Base-by-base conservation (phyloP, 1,140 invertebrate genomes). In the Mizuhopecten yessoensis region DNA sequence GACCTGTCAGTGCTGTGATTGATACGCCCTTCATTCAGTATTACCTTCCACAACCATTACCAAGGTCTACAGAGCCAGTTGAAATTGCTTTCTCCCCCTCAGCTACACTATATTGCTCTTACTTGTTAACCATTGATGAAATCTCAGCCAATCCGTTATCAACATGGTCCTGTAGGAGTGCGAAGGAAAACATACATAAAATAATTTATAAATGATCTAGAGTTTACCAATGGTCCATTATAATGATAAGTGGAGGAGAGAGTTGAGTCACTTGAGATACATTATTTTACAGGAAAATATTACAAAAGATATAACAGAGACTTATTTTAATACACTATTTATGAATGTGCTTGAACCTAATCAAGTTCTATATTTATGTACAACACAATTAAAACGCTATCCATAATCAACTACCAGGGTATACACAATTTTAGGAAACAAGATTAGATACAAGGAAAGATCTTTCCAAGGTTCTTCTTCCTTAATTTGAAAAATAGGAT, bases 171-270 rank as follows among this genome's bases (percentile, higher is more conserved):
- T 75, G n/a, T 49, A 49, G 45, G 20, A 20, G 11, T 49, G 45
- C 20, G 45, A 75, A 75, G 57, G 57, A 75, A 75, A 75, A 75
- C 57, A 75, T 75, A 75, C 57, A n/a, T 9, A 57, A 23, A n/a
- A 75, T 29, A n/a, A 75, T 75, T 75, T 75, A 75, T 75, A 75
- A 75, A 29, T 75, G 57, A 75, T 75, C 57, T 75, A n/a, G n/a
- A 75, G 57, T 75, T 49, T n/a, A 75, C 57, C 57, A n/a, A 29
- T 75, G 57, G 1, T 29, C 23, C n/a, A 29, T 39, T 39, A 39
- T 39, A n/a, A 20, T 49, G 20, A 49, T 49, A 10, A 49, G 45
- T 75, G n/a, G 3, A 17, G 57, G 57, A 29, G 9, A 75, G n/a
- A 29, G 57, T 75, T 29, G 1, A 49, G 36, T 49, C n/a, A n/a